Base-by-base conservation (phyloP, 2,888 invertebrate species). In the Esperia sulphurella region DNA sequence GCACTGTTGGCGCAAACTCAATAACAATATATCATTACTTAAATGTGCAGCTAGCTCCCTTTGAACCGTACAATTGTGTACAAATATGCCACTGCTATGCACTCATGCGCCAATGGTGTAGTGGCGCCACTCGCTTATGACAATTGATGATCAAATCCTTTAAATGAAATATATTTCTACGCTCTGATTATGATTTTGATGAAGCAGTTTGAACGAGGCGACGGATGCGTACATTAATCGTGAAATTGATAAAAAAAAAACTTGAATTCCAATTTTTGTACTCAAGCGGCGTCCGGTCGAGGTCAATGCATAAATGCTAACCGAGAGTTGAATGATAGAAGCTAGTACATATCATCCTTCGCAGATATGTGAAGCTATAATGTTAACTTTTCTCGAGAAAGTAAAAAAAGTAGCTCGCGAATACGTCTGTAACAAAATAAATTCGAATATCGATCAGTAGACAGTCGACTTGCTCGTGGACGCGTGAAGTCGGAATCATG, bases 201-300 rank as follows among this genome's bases (percentile, higher is more conserved):
- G 41, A 52, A 50, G 49, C 43, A 54, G 42, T 57, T 49, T 14
- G 54, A 54, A 55, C 28, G 68, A 77, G 84, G 88, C 88, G 88
- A 88, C 88, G 88, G 88, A 85, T 83, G 86, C 87, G 88, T 85
- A 65, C 61, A 43, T 10, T 30, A 13, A 13, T 43, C 39, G 14
- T 13, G 9, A 39, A 14, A 14, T 39, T 44, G 21, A 21, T 29
- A 44, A 8, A 12, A 21, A 28, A 46, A 43, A 3, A n/a, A n/a
- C n/a, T 35, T 35, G 1, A 10, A 31, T 28, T 46, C 8, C 9
- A 43, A 29, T 42, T 33, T 46, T 28, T n/a, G 33, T 43, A 30
- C 14, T 41, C 44, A 68, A 85, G 87, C 88, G 87, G 87, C 87
- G 87, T 87, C 86, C 83, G 82, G 85, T 81, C 71, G 40, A 43